Percentiles rank a stretch among this genome's conserved stretches.
phyloP scores from a whole-genome alignment of 2,888 invertebrate species.

The Heteromyza rotundicornis region DNA sequence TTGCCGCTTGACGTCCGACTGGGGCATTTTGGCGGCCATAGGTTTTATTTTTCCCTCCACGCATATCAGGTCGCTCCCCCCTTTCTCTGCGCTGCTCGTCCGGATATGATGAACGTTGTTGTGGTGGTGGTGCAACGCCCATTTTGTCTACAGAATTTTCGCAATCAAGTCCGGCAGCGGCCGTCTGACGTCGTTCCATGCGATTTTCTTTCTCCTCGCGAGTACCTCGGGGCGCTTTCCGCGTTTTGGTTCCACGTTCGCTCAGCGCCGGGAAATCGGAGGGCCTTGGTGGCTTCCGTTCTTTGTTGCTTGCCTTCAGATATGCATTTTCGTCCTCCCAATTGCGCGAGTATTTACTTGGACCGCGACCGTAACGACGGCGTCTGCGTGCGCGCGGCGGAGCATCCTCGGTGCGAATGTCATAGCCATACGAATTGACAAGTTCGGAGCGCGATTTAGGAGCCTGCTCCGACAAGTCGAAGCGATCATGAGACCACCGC shows the following conservation, averaged over 20 bases:
- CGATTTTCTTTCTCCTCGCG: conserved; percentile 61
- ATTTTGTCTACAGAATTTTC: conserved; percentile 9
- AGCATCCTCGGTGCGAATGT: conserved; percentile 91
- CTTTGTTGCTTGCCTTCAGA: conserved; percentile 65
- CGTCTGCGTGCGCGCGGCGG: conserved; percentile 87
- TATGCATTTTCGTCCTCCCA: conserved; percentile 95
- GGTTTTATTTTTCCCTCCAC: conserved; percentile 36
- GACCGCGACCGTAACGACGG: conserved; percentile 87
- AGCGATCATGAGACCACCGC: conserved; percentile 86
- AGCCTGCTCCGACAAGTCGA: conserved; percentile 68
- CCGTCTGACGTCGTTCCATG: conserved; percentile 41
- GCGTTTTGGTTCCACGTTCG: conserved; percentile 39
- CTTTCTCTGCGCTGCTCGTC: neutral
- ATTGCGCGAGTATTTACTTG: conserved; percentile 88
- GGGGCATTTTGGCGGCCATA: conserved; percentile 23
- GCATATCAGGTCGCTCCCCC: conserved; percentile 21
- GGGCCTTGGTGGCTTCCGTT: conserved; percentile 63
- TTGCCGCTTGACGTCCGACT: conserved; percentile 46
- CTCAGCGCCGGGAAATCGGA: conserved; percentile 68
- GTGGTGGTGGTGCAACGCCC: neutral
- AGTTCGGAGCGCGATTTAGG: conserved; percentile 51
- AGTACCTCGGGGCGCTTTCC: conserved; percentile 38
- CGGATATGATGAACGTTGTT: neutral
- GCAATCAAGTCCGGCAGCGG: conserved; percentile 19
- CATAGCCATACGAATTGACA: conserved; percentile 67